A percentile compares a stretch with the other conserved stretches of the same genome.
Evolutionary conservation across 2,888 invertebrate species (phyloP).

Genomic region (Mimachlamys varia): DNA sequence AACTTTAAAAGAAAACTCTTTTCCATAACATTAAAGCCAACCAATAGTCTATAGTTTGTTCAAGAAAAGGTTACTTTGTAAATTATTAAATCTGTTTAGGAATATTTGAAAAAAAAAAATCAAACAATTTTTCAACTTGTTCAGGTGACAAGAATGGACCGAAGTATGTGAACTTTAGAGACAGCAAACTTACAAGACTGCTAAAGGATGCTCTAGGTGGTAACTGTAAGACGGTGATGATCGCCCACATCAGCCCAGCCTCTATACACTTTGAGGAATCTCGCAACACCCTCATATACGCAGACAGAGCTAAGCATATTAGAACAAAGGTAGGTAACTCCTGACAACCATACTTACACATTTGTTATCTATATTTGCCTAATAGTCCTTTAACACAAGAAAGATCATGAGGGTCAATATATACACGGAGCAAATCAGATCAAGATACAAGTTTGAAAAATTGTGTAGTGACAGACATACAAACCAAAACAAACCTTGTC

Average conservation of each 20-base stretch:
- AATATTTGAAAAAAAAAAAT: no score
- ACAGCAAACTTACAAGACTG: slow-evolving; percentile 95
- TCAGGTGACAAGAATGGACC: slow-evolving; percentile 81
- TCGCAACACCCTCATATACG: slow-evolving; percentile 95
- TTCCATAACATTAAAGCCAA: no score
- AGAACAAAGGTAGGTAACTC: slow-evolving; percentile 89
- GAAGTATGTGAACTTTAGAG: slow-evolving; percentile 95
- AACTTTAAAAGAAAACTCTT: no score
- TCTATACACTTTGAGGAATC: slow-evolving; percentile 93
- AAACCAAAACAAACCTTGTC: no score
- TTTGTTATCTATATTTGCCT: no score
- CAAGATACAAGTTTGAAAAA: background rate
- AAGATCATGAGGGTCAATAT: no score
- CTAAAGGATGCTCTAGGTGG: slow-evolving; percentile 86
- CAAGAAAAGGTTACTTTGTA: no score
- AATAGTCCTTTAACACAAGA: no score
- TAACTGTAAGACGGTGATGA: slow-evolving; percentile 97
- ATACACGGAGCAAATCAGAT: background rate
- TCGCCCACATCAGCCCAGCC: slow-evolving; percentile 96
- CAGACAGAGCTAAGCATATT: slow-evolving; percentile 95
- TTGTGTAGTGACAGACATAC: background rate
- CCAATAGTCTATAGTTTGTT: no score
- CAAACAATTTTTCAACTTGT: background rate
- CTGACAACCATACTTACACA: background rate
- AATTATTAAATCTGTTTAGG: no score